phyloP scores from a whole-genome alignment of 2,113 vertebrate genomes.

The Microcebus griseorufus region DNA sequence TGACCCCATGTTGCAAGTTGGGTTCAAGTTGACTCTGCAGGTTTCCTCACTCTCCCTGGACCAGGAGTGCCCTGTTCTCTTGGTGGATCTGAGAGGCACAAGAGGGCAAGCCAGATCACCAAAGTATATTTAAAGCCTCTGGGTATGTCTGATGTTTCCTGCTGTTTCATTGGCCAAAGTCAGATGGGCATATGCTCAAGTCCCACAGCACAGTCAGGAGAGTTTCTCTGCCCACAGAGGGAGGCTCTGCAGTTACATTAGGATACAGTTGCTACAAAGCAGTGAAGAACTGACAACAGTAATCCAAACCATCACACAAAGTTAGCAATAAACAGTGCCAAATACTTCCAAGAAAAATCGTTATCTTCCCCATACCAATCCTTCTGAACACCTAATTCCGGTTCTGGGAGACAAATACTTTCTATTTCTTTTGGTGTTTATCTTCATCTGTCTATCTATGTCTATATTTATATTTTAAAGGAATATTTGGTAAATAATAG shows the following conservation, averaged over 20 bases:
- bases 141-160: not conserved
- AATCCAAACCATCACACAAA: not conserved
- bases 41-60: not conserved
- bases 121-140: not conserved
- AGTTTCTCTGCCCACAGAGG: not conserved
- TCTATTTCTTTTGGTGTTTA: not conserved
- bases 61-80: not conserved
- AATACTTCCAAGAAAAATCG: not conserved
- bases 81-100: not conserved
- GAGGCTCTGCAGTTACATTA: not conserved
- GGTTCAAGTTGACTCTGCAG: not conserved
- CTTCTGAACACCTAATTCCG: not conserved
- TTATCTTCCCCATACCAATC: rapidly evolving
- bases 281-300: not conserved
- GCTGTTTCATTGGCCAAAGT: not conserved
- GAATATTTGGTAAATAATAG: not conserved
- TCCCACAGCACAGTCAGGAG: rapidly evolving
- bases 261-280: not conserved
- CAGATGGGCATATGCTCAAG: not conserved
- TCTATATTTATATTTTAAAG: not conserved
- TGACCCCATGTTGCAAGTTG: not conserved
- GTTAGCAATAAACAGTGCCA: not conserved
- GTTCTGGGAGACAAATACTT: not conserved
- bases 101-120: rapidly evolving
- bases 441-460: not conserved